Evolutionary conservation across 2,797 vertebrate species (phyloP).

Genomic region (Lindbergichthys nudifrons): DNA sequence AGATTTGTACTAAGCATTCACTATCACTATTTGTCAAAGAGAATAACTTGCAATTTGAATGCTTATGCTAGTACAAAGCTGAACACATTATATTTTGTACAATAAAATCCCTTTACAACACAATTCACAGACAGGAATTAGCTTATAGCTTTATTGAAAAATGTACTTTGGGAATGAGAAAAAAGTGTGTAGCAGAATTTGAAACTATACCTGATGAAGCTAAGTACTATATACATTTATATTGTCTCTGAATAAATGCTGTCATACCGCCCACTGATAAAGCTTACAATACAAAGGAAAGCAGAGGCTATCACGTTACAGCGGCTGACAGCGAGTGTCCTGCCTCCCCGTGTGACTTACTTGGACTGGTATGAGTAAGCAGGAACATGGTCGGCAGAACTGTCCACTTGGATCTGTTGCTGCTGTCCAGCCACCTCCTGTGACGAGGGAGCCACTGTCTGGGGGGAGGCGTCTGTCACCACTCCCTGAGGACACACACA

Average conservation of each 20-base stretch:
- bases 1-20: conserved; percentile 12
- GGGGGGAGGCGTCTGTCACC: conserved; percentile 94
- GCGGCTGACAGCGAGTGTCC: not conserved
- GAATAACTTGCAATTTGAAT: not conserved
- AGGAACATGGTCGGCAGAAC: conserved; percentile 90
- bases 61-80: conserved; percentile 4
- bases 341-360: conserved; percentile 81
- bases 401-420: conserved; percentile 96
- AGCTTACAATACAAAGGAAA: not conserved
- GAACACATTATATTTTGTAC: not conserved
- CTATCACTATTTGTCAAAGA: conserved; percentile 17
- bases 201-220: not conserved
- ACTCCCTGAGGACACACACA: conserved; percentile 87
- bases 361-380: conserved; percentile 98
- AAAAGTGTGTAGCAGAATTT: not conserved
- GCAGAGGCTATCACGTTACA: not conserved
- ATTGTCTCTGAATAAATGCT: not conserved
- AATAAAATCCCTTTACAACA: not conserved
- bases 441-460: conserved; percentile 94
- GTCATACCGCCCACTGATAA: not conserved
- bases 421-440: conserved; percentile 95
- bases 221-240: not conserved
- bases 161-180: not conserved
- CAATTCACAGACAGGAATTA: not conserved
- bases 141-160: too few relatives aligned